phyloP scores from a whole-genome alignment of 2,113 vertebrate genomes.

The Centropus unirufus region DNA sequence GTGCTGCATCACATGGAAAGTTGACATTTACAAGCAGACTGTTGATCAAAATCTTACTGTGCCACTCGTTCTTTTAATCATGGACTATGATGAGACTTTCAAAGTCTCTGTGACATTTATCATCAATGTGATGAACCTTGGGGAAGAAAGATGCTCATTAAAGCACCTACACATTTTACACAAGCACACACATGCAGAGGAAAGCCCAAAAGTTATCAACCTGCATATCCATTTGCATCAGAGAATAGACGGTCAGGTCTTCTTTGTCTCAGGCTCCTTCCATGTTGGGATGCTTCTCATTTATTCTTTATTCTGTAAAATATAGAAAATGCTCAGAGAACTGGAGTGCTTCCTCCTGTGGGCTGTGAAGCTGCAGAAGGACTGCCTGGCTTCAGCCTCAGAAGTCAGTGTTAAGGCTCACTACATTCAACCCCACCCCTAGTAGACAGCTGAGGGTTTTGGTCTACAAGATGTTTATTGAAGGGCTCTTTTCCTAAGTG shows the following conservation, averaged over 20 bases:
- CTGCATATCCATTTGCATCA: not conserved
- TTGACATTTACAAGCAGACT: not conserved
- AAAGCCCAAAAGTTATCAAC: not conserved
- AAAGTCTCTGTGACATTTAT: not conserved
- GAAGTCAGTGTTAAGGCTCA: not conserved
- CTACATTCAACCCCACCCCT: not conserved
- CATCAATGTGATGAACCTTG: accelerated
- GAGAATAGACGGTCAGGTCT: not conserved
- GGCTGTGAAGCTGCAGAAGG: not conserved
- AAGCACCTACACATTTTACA: not conserved
- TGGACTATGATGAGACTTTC: not conserved
- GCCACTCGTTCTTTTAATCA: not conserved
- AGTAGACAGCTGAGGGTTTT: not conserved
- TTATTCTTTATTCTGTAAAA: not conserved
- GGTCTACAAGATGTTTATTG: not conserved
- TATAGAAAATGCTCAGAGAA: not conserved
- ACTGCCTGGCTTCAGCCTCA: not conserved
- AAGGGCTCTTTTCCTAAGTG: not conserved
- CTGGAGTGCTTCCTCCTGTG: not conserved
- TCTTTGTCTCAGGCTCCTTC: not conserved
- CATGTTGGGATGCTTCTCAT: not conserved
- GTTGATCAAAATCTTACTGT: not conserved
- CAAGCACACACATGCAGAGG: not conserved
- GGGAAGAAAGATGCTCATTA: not conserved
- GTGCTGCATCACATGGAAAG: not conserved